Conservation (phyloP, 1,140 invertebrate species). For the Neodiprion virginianus region DNA sequence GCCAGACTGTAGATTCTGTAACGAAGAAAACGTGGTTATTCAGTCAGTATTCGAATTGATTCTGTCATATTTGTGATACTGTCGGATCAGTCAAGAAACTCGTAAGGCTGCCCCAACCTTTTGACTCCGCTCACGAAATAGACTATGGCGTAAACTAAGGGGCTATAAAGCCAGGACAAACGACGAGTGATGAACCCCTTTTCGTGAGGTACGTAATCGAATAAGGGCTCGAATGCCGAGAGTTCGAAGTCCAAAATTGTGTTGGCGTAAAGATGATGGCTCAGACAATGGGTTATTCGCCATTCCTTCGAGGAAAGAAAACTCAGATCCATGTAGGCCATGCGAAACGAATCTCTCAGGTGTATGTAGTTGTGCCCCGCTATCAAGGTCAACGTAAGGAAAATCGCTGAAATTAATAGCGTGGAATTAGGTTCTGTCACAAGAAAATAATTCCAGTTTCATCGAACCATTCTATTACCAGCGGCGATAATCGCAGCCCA, state of each 20-base stretch:
- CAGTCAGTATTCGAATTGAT: conserved; percentile 44
- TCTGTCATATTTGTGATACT: neutral
- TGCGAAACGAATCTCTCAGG: conserved; percentile 79
- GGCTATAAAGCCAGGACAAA: conserved; percentile 58
- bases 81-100: neutral
- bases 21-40: neutral
- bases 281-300: conserved; percentile 78
- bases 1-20: neutral
- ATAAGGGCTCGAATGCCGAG: conserved; percentile 72
- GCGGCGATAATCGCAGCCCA: conserved; percentile 29
- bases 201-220: conserved; percentile 70
- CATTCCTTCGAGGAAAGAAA: conserved; percentile 74
- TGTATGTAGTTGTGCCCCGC: conserved; percentile 85
- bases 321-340: conserved; percentile 80
- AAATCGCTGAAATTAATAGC: conserved; percentile 57
- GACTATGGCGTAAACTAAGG: conserved; percentile 59
- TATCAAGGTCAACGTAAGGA: conserved; percentile 65
- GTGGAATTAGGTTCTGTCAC: neutral
- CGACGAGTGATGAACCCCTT: conserved; percentile 58
- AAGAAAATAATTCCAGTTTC: neutral
- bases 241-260: conserved; percentile 81
- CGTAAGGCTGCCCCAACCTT: conserved; percentile 52
- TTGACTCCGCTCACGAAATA: conserved; percentile 55
- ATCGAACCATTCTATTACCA: neutral
- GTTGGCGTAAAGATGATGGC: conserved; percentile 84